phyloP scores from a whole-genome alignment of 1,140 invertebrate species.

The Euborellia annulipes region DNA sequence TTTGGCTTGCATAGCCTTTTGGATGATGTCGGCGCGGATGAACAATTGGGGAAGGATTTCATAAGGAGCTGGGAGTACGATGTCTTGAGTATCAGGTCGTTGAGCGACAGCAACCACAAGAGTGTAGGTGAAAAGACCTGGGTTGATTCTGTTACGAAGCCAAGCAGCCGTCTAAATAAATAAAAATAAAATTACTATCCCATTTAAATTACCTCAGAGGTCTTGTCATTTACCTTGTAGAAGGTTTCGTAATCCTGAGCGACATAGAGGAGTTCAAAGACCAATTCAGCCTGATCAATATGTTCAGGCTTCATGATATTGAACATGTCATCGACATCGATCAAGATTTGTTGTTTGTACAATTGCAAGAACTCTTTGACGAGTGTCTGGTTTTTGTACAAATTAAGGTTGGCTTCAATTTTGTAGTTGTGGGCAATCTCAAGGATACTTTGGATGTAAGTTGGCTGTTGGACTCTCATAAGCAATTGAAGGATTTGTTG shows the following conservation, averaged over 20 bases:
- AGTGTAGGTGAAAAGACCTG: conserved; percentile 44
- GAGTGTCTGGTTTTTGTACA: conserved; percentile 33
- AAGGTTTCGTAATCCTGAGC: conserved; percentile 50
- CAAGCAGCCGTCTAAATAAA: conserved; percentile 40
- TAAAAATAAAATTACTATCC: too few relatives aligned
- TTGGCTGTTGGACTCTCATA: conserved; percentile 38
- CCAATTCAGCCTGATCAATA: conserved; percentile 37
- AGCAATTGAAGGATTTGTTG: conserved; percentile 40
- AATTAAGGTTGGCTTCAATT: conserved; percentile 32
- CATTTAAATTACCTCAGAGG: too few relatives aligned
- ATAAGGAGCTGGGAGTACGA: conserved; percentile 44
- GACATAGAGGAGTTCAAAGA: conserved; percentile 51
- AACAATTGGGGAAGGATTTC: conserved; percentile 49
- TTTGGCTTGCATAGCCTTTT: conserved; percentile 39
- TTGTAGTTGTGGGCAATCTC: conserved; percentile 35
- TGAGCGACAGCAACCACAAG: conserved; percentile 40
- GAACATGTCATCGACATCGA: conserved; percentile 44
- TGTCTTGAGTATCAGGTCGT: conserved; percentile 35
- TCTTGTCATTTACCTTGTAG: conserved; percentile 30
- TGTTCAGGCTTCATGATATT: conserved; percentile 41
- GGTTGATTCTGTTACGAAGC: conserved; percentile 43
- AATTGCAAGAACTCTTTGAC: conserved; percentile 41
- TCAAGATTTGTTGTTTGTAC: conserved; percentile 37
- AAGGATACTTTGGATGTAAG: conserved; percentile 29
- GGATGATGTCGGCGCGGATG: conserved; percentile 39